phyloP scores from a whole-genome alignment of 2,888 invertebrate genomes.

The Hydroisotoma schaefferi region DNA sequence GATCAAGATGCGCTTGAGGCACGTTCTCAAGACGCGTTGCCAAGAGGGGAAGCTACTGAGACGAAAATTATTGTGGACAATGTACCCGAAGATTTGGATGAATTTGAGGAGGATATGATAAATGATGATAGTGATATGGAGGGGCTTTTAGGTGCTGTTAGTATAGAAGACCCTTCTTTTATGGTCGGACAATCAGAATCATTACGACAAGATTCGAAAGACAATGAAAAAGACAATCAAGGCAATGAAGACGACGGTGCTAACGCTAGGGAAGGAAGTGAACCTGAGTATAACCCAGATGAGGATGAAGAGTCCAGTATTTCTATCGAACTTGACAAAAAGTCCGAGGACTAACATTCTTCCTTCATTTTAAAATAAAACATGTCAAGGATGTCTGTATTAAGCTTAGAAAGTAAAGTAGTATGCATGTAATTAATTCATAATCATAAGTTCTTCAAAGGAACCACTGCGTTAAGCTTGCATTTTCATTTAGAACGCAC shows the following conservation, averaged over 20 bases:
- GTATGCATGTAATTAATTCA: too few species aligned
- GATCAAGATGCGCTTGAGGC: neutral
- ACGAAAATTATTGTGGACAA: neutral
- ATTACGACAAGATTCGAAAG: neutral
- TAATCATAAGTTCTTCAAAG: too few species aligned
- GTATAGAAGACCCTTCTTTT: constrained; percentile 8
- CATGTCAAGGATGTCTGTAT: too few species aligned
- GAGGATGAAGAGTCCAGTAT: too few species aligned
- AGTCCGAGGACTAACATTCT: too few species aligned
- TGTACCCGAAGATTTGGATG: constrained; percentile 12
- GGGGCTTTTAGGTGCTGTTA: constrained; percentile 1
- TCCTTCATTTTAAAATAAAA: too few species aligned
- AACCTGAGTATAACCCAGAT: neutral
- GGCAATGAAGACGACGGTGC: neutral
- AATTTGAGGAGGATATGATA: constrained; percentile 3
- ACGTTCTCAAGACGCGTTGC: neutral
- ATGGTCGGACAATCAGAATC: neutral
- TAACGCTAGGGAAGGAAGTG: neutral
- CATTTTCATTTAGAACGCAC: too few species aligned
- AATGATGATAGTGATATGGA: constrained; percentile 9
- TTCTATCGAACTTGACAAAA: too few species aligned
- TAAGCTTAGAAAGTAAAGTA: too few species aligned
- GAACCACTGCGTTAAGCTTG: too few species aligned
- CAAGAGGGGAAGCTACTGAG: constrained; percentile 12
- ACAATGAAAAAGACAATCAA: neutral